phyloP scores from a whole-genome alignment of 2,888 invertebrate species.

The Linyphia triangularis region DNA sequence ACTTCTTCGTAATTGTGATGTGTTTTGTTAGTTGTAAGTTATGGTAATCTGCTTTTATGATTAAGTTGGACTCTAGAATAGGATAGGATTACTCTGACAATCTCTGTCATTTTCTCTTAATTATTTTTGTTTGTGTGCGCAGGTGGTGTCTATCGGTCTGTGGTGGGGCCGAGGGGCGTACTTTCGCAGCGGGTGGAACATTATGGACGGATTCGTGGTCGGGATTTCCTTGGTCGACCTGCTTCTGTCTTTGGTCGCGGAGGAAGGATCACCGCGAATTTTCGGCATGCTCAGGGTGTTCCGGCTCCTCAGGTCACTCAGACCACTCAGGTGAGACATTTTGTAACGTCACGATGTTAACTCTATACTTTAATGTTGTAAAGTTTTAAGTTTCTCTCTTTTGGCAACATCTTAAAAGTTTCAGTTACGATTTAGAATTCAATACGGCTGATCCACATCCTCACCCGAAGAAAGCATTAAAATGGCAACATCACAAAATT shows the following conservation, averaged over 20 bases:
- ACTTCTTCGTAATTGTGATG: too few species aligned
- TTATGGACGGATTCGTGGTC: slow-evolving; percentile 99
- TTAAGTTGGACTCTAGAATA: slow-evolving; percentile 10
- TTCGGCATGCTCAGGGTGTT: slow-evolving; percentile 93
- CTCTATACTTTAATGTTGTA: not conserved
- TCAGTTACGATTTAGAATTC: too few species aligned
- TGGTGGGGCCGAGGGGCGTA: slow-evolving; percentile 96
- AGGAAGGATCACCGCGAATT: slow-evolving; percentile 96
- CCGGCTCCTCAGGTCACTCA: slow-evolving; percentile 93
- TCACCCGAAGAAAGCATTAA: too few species aligned
- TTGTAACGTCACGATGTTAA: not conserved
- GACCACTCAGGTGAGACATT: slow-evolving; percentile 86
- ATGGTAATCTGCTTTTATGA: too few species aligned
- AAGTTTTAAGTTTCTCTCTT: not conserved
- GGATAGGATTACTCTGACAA: not conserved
- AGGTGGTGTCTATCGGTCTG: slow-evolving; percentile 91
- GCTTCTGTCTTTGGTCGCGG: slow-evolving; percentile 94
- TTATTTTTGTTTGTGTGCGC: not conserved
- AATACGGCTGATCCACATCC: too few species aligned
- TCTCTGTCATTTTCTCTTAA: not conserved
- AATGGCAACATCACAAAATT: too few species aligned
- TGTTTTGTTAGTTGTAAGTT: too few species aligned
- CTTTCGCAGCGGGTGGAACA: slow-evolving; percentile 99
- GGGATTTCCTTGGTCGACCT: slow-evolving; percentile 98
- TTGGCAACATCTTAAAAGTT: too few species aligned